Percentiles rank a stretch among this genome's conserved stretches.
These are phyloP conservation scores for Ips typographus DNA, from an alignment of 1,140 invertebrate species.

Conservation along the genomic window DNA sequence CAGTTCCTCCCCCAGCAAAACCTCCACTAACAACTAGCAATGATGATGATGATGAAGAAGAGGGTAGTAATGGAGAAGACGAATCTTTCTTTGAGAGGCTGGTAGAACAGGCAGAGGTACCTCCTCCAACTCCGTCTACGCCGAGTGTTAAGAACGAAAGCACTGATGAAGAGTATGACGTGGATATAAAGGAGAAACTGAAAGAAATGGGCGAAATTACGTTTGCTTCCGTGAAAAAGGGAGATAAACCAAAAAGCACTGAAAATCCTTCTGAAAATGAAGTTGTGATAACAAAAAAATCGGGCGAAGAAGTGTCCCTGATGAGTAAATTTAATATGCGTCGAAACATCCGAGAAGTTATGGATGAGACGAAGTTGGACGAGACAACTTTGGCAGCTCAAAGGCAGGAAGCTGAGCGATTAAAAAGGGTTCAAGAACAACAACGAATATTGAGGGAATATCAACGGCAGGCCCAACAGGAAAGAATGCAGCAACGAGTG, in stretches of 20 bases:
- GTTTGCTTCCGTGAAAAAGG: constrained; percentile 51
- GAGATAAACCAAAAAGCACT: constrained; percentile 48
- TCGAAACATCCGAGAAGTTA: constrained; percentile 86
- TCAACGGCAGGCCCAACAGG: constrained; percentile 69
- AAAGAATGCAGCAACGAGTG: constrained; percentile 67
- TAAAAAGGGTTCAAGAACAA: constrained; percentile 80
- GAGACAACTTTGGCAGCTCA: constrained; percentile 90
- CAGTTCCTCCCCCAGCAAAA: constrained; percentile 3
- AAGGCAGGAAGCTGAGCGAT: constrained; percentile 85
- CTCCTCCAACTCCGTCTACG: constrained; percentile 26
- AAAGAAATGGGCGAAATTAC: constrained; percentile 62
- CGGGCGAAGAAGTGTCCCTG: constrained; percentile 42
- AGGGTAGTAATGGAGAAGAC: constrained; percentile 25
- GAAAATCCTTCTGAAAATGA: constrained; percentile 45
- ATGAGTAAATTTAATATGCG: constrained; percentile 65
- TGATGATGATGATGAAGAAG: constrained; percentile 12
- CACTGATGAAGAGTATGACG: constrained; percentile 47
- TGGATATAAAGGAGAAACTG: constrained; percentile 59
- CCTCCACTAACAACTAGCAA: not conserved
- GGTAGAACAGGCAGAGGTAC: constrained; percentile 38
- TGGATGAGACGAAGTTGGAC: constrained; percentile 89
- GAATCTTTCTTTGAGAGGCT: constrained; percentile 44
- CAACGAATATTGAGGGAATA: constrained; percentile 77
- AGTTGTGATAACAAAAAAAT: constrained; percentile 47
- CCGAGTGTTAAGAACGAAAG: constrained; percentile 25